Evolutionary conservation across 1,140 invertebrate genomes (phyloP), one percentile per base, ranked within the genome.

Genomic region (Amphibalanus amphitrite): DNA sequence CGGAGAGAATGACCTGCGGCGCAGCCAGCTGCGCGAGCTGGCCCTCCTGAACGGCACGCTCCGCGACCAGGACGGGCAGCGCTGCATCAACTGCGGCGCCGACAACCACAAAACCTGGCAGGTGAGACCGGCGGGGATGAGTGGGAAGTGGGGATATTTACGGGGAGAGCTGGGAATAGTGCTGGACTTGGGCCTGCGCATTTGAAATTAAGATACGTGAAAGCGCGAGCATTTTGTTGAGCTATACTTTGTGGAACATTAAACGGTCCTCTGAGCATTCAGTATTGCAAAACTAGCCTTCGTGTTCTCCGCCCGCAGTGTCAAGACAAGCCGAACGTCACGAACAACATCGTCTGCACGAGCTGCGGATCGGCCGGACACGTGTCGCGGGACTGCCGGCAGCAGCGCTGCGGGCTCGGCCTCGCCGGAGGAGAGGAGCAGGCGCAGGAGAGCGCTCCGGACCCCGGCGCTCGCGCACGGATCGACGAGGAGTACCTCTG

Each of bases 41-140:
- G 97, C 97, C 38, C 85, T 99, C 69, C 82, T 99, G 0, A 99
- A 99, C 83, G 97, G 97, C 76, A 99, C 97, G 4, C 82, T 99
- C 69, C 84, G 97, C 25, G 97, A 99, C 82, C 95, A 93, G 79
- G 97, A 99, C 82, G 92, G 92, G 38, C 87, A 89, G 25, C 86
- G 93, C 72, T 97, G 94, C 80, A 90, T 89, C 73, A 96, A 95
- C 83, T 97, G 94, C 82, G 92, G 93, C 70, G 91, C 92, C 67
- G 89, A 87, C 64, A 90, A 93, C 83, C 95, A 97, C 81, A 93
- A 95, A 79, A 91, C 91, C 26, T 99, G 91, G 95, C 86, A 59
- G 47, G 47, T 59, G 47, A 59, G 47, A 59, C 33, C 15, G 33
- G 33, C n/a, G n/a, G n/a, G n/a, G n/a, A n/a, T n/a, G n/a, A n/a